Evolutionary conservation across 2,113 vertebrate species (phyloP), one percentile per base, ranked within the genome.

Genomic region (Grus americana): DNA sequence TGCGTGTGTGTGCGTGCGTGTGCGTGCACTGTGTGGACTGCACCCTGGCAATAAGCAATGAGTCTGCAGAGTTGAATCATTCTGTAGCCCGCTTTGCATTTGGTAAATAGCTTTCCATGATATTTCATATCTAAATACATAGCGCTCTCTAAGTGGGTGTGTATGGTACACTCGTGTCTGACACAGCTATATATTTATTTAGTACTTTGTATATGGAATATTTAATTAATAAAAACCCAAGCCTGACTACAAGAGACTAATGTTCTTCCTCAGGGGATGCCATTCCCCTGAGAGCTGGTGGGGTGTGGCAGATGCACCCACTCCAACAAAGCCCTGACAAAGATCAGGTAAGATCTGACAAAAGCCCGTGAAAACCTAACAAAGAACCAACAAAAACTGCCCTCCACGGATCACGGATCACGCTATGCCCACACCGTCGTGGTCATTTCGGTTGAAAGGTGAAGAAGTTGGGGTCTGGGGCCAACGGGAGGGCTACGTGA

Each of bases 141-240:
- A 68, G 61, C 85, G 61, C 38, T 94, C 70, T 79, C 88, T 78
- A 70, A 46, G 70, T 87, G 86, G 49, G 62, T 70, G 38, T 79
- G 47, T 89, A 55, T 73, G 68, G 58, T 68, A 82, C 66, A 46
- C 42, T 34, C 84, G 49, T 18, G 2, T 81, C 92, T 94, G 83
- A 74, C 66, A 86, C 59, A 83, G 42, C 62, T 90, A 8, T 85
- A 19, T 97, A 97, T 97, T 97, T 97, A 97, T 96, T 97, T 90
- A 89, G 91, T 79, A 85, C 74, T 97, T 96, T 95, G 55, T 93
- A 91, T 66, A 19, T 76, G 73, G 62, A 91, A 88, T 96, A 88
- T 95, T 96, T 96, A 92, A 94, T 89, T 86, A 97, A 97, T 94
- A 95, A 97, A 97, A 96, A 15, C 9, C 5, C n/a, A 58, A 65